Percentiles rank a stretch among this genome's conserved stretches.
Conservation (phyloP, 2,113 vertebrate species). For the Psittacus erithacus region DNA sequence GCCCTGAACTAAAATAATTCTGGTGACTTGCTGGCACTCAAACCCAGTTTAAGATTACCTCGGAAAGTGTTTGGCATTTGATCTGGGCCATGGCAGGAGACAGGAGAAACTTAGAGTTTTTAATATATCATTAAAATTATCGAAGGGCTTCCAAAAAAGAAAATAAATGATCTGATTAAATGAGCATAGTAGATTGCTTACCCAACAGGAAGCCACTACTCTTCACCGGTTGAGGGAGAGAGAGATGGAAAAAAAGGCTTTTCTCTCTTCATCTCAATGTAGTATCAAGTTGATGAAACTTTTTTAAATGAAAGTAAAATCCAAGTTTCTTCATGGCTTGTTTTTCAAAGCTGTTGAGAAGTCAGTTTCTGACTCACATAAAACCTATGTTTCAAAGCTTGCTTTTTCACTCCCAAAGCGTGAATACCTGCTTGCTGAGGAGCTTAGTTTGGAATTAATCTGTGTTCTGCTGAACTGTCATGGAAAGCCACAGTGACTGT, state of each 20-base stretch:
- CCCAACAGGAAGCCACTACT: background rate
- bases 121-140: background rate
- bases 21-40: background rate
- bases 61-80: background rate
- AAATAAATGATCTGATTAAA: background rate
- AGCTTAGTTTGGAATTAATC: rapidly evolving
- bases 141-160: background rate
- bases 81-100: background rate
- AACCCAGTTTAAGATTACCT: background rate
- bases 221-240: background rate
- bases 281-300: background rate
- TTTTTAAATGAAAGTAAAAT: background rate
- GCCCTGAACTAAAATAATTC: background rate
- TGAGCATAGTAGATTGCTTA: background rate
- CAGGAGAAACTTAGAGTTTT: background rate
- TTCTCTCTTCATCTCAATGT: background rate
- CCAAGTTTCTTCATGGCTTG: background rate
- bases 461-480: background rate
- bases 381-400: background rate
- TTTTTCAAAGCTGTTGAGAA: background rate
- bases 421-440: background rate
- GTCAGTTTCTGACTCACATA: background rate
- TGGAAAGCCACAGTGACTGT: background rate
- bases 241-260: background rate
- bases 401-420: background rate